phyloP scores from a whole-genome alignment of 2,113 vertebrate genomes.

The Clarias gariepinus region DNA sequence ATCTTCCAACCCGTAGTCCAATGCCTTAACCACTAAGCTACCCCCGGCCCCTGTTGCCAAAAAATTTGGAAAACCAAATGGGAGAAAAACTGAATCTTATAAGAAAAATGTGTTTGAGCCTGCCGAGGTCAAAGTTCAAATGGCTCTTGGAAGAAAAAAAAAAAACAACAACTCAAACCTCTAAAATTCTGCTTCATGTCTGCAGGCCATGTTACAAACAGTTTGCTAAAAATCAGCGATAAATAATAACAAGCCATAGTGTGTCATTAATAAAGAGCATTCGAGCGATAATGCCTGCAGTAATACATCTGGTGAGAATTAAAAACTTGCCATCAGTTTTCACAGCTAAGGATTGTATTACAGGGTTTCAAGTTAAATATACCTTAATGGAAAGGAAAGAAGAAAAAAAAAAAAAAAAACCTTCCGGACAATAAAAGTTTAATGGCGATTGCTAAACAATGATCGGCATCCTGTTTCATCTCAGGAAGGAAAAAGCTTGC shows the following conservation, averaged over 20 bases:
- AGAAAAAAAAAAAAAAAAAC: neutral
- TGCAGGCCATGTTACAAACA: neutral
- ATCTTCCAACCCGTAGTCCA: too few species aligned
- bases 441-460: constrained; percentile 2
- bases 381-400: neutral
- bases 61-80: too few species aligned
- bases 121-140: neutral
- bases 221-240: neutral
- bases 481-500: neutral
- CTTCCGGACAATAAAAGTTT: neutral
- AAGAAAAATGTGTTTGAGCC: neutral
- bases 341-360: neutral
- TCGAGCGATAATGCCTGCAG: neutral
- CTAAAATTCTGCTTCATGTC: neutral
- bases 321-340: neutral
- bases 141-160: neutral
- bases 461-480: neutral
- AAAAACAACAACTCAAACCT: neutral
- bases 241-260: neutral
- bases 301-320: neutral
- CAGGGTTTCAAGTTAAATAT: neutral
- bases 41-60: too few species aligned
- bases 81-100: too few species aligned
- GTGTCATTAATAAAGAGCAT: neutral
- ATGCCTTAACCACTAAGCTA: too few species aligned